Base-by-base conservation (phyloP, 2,888 invertebrate species). In the Troides aeacus region DNA sequence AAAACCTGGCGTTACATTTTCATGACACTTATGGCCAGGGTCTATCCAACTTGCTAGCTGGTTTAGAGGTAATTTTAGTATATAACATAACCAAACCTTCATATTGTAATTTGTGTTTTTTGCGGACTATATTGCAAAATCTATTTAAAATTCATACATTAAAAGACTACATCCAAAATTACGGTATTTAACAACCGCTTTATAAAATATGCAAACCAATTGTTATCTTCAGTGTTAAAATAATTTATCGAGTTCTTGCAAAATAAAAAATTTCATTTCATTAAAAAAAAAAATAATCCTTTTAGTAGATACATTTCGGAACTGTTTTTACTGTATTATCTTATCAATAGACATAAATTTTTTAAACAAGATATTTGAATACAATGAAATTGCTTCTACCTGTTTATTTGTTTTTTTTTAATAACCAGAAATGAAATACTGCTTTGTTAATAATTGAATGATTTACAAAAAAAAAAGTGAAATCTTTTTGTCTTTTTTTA, bases 11-110 rank as follows among this genome's bases (percentile, higher is more conserved):
- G 0, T 94, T 99, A 39, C 99, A 99, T 85, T 99, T 98, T 84
- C 99, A 99, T 83, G 99, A 99, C 84, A 99, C 99, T 0, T 99
- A 99, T 80, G 99, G 99, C 0, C 99, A 99, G 86, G 99, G 98
- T 0, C 85, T 99, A 64, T 95, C 97, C 1, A 99, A 99, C 87
- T 96, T 99, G 75, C 94, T 97, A n/a, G 95, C 96, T 7, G 97
- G 98, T 17, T 90, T 99, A 63, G 97, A 98, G 86, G 96, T 96
- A 79, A 75, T 72, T 70, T 57, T 60, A 17, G 53, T n/a, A n/a
- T 53, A 53, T 53, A 53, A 53, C 15, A 21, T 21, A 46, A 12
- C 46, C 46, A 6, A 46, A 30, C 10, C 8, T 42, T 10, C 8
- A 10, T 42, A 42, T 7, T 10, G 42, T 42, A 42, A 42, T 42